phyloP scores from a whole-genome alignment of 2,888 invertebrate species.

The Protonemura montana region DNA sequence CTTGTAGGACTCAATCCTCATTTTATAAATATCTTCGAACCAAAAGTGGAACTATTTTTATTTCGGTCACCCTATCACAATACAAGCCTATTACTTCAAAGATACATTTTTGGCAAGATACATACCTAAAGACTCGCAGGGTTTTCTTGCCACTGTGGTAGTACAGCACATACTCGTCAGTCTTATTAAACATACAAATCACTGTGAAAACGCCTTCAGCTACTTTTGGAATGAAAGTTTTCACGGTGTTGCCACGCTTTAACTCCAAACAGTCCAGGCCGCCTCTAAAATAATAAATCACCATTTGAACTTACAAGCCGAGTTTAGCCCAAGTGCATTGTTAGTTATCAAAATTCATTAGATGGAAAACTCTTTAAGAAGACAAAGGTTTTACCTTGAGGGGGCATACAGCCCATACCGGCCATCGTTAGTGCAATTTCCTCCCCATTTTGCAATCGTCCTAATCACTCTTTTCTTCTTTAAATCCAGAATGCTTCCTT shows the following conservation, averaged over 20 bases:
- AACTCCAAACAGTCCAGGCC: slow-evolving; percentile 93
- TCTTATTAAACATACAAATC: slow-evolving; percentile 91
- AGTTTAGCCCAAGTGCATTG: slow-evolving; percentile 17
- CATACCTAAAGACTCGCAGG: slow-evolving; percentile 85
- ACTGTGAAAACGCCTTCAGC: slow-evolving; percentile 98
- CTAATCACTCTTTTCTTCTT: slow-evolving; percentile 87
- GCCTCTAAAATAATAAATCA: slow-evolving; percentile 76
- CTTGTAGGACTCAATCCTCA: too few species aligned
- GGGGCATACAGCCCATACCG: slow-evolving; percentile 94
- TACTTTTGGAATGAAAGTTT: slow-evolving; percentile 90
- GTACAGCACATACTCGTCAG: slow-evolving; percentile 94
- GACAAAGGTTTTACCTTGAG: slow-evolving; percentile 61
- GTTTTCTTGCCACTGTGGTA: slow-evolving; percentile 97
- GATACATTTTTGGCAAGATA: too few species aligned
- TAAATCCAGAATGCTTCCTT: slow-evolving; percentile 89
- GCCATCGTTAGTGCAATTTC: slow-evolving; percentile 84
- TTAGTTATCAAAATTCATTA: not conserved
- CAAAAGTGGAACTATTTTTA: too few species aligned
- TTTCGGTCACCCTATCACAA: too few species aligned
- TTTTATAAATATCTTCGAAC: too few species aligned
- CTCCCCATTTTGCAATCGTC: slow-evolving; percentile 91
- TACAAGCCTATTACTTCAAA: too few species aligned
- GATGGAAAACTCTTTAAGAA: not conserved
- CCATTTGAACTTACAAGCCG: not conserved
- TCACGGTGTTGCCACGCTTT: slow-evolving; percentile 85